Base-by-base conservation (phyloP, 2,888 invertebrate species). In the Hartigia nigra region DNA sequence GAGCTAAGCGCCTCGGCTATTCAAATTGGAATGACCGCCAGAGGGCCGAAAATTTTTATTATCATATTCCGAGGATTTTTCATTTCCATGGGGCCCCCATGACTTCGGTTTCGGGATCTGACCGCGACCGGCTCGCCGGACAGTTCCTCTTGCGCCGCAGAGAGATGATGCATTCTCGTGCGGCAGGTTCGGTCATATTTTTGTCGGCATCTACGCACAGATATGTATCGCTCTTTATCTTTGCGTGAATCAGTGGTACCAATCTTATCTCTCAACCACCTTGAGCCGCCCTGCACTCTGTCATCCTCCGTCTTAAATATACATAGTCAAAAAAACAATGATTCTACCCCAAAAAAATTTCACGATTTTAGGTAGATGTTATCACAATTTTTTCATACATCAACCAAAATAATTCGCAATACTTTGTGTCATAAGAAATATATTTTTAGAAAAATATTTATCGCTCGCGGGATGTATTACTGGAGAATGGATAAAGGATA, bases 31-130 rank as follows among this genome's bases (percentile, higher is more conserved):
- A 79, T 74, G 78, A 80, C 74, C 78, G 79, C 77, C 31, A 77
- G 69, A 55, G 76, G 74, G 74, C 76, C 37, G 72, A 77, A 78
- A 34, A 81, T 86, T 85, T 85, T 85, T 86, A 89, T 88, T 87
- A 88, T 87, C 88, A 87, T 87, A 88, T 87, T 85, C 82, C 74
- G 77, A 75, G 79, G 86, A 88, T 88, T 88, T 88, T 87, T 88
- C 88, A 88, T 84, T 83, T 83, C 79, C 81, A 76, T 69, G 72
- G 80, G 76, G 77, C 78, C 75, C 77, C 75, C 76, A 76, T 72
- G 72, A 72, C 72, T 34, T 31, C 31, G 72, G 72, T 34, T 72
- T 72, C n/a, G 72, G 72, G 72, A 31, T 23, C 39, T 55, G 39
- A 55, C 39, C 39, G 5, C 39, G 39, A 55, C 39, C 39, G 39